Percentiles rank a stretch among this genome's conserved stretches.
These are phyloP conservation scores for Agrilus biguttatus DNA, from an alignment of 2,888 invertebrate genomes.

Conservation along the genomic window DNA sequence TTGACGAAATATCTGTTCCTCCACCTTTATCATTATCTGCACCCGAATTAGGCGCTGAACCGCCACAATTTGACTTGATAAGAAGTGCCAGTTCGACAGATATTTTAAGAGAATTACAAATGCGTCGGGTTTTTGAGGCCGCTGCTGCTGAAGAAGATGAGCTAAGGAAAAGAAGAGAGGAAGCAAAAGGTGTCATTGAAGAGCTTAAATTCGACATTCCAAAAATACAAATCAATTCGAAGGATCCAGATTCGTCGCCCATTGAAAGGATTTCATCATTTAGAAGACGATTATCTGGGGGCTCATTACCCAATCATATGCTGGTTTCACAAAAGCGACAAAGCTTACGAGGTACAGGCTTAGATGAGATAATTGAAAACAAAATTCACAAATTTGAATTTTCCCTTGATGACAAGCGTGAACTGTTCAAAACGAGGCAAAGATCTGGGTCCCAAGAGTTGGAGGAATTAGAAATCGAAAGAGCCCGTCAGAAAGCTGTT, in stretches of 20 bases:
- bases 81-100: conserved; percentile 70
- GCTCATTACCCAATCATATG: conserved; percentile 28
- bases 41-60: conserved; percentile 57
- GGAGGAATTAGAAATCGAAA: conserved; percentile 25
- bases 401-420: conserved; percentile 16
- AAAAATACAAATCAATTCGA: conserved; percentile 37
- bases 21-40: conserved; percentile 72
- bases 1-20: conserved; percentile 54
- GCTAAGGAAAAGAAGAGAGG: conserved; percentile 17
- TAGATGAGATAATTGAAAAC: conserved; percentile 18
- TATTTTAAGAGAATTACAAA: conserved; percentile 65
- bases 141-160: conserved; percentile 60
- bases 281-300: conserved; percentile 32
- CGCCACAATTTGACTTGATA: conserved; percentile 40
- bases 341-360: conserved; percentile 22
- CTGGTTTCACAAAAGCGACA: conserved; percentile 25
- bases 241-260: conserved; percentile 31
- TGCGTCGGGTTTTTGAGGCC: conserved; percentile 69
- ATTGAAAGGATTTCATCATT: conserved; percentile 34
- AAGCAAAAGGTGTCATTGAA: conserved; percentile 3
- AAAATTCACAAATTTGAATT: conserved; percentile 16
- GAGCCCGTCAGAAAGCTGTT: conserved; percentile 25
- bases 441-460: conserved; percentile 25
- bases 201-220: conserved; percentile 18
- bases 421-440: conserved; percentile 18